A percentile compares a stretch with the other conserved stretches of the same genome.
Evolutionary conservation across 2,113 vertebrate genomes (phyloP).

Genomic region (Vimba vimba): DNA sequence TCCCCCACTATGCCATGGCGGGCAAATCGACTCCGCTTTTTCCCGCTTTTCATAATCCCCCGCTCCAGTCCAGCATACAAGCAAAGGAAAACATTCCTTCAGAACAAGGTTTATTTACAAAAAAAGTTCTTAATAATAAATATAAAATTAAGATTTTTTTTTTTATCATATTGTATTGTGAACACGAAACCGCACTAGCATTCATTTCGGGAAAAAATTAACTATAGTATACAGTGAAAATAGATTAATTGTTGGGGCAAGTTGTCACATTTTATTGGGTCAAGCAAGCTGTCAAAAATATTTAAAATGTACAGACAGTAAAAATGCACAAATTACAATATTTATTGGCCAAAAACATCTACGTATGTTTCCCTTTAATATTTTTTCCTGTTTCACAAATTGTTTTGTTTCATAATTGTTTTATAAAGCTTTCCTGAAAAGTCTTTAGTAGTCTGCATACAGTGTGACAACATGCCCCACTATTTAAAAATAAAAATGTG

Average conservation of each 20-base stretch:
- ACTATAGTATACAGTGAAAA: no score
- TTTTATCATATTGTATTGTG: background rate
- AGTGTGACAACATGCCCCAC: background rate
- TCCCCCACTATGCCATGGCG: conserved; percentile 61
- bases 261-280: no score
- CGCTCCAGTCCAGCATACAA: background rate
- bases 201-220: background rate
- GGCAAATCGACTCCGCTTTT: conserved; percentile 62
- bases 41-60: conserved; percentile 71
- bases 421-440: background rate
- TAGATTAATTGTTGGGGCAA: no score
- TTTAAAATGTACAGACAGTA: background rate
- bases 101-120: background rate
- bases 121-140: background rate
- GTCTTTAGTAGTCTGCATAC: background rate
- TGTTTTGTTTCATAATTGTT: background rate
- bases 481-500: background rate
- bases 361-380: background rate
- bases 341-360: background rate
- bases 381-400: background rate
- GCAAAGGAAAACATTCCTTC: conserved; percentile 11
- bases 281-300: background rate
- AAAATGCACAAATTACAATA: background rate
- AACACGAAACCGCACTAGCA: background rate
- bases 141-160: background rate